Evolutionary conservation across 2,113 vertebrate species (phyloP), one percentile per base, ranked within the genome.

Genomic region (Cnemophilus loriae): DNA sequence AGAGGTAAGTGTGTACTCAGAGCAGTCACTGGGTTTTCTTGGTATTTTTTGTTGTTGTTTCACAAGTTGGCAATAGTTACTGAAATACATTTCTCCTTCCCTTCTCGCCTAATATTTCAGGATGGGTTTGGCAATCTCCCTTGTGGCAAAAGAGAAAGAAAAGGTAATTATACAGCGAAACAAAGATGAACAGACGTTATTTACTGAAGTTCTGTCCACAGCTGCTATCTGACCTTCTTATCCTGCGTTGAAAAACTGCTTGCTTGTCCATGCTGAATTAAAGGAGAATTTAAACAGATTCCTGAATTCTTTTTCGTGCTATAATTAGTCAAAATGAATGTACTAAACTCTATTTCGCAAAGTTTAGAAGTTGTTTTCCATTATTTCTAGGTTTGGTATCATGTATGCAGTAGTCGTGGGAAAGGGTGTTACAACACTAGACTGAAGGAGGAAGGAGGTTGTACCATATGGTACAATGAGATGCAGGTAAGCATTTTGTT

Each of bases 381-480:
- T 46, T 89, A 50, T 69, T 74, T 93, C 18, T 92, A 99, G 99
- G 99, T 99, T 80, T 99, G 99, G 99, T 99, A 99, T 97, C 99
- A 99, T 5, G 98, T 99, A 7, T 99, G 99, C 70, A 83, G 98
- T 27, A 99, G 97, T 97, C 98, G 99, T 95, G 99, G 99, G 41
- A 98, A 99, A 95, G 99, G 99, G 2, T 99, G 99, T 96, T 99
- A 99, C 1, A 99, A 99, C 96, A 99, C 99, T 13, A 98, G 98
- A 18, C 98, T 99, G 92, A 99, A 99, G 96, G 99, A 99, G 27
- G 99, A 99, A 5, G 99, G 99, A 17, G 99, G 99, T 37, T 99
- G 99, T 91, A 99, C 99, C 86, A 99, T 99, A 95, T 99, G 99
- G 99, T 99, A 99, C 98, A 99, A 99, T 10, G 99, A 99, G 94